Evolutionary conservation across 2,113 vertebrate genomes (phyloP).

Genomic region (Aix galericulata): DNA sequence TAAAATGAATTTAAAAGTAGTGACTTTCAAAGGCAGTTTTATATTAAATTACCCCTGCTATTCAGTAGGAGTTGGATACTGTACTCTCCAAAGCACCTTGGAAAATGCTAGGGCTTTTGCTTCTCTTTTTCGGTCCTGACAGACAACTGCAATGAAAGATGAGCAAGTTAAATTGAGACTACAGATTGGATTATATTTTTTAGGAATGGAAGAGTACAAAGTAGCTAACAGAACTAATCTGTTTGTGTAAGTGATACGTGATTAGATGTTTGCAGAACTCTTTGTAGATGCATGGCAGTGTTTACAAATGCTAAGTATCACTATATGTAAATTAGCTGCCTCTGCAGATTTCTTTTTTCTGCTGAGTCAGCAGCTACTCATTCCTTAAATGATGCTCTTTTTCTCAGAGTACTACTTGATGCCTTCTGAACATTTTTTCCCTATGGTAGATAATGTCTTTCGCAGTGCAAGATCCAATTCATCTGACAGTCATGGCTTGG

Average conservation of each 20-base stretch:
- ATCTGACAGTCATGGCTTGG: background rate
- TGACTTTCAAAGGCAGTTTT: background rate
- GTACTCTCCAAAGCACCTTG: background rate
- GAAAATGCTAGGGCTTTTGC: background rate
- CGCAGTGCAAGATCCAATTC: background rate
- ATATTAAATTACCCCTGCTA: background rate
- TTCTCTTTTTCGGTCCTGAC: background rate
- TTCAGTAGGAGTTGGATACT: background rate
- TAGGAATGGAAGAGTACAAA: background rate
- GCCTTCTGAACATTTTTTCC: conserved; percentile 13
- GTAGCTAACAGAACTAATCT: background rate
- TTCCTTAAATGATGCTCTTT: conserved; percentile 16
- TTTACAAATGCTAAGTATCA: background rate
- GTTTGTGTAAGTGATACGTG: conserved; percentile 5
- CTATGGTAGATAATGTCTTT: background rate
- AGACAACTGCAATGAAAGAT: background rate
- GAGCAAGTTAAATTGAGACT: background rate
- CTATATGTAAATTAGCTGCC: conserved; percentile 45
- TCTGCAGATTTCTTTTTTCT: conserved; percentile 3
- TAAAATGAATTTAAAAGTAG: background rate
- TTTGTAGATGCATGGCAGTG: background rate
- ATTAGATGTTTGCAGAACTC: conserved; percentile 9
- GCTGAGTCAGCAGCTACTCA: conserved; percentile 52
- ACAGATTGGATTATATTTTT: background rate
- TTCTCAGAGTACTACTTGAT: conserved; percentile 22